Evolutionary conservation across 1,140 invertebrate genomes (phyloP), one percentile per base, ranked within the genome.

Genomic region (Lethrus apterus): DNA sequence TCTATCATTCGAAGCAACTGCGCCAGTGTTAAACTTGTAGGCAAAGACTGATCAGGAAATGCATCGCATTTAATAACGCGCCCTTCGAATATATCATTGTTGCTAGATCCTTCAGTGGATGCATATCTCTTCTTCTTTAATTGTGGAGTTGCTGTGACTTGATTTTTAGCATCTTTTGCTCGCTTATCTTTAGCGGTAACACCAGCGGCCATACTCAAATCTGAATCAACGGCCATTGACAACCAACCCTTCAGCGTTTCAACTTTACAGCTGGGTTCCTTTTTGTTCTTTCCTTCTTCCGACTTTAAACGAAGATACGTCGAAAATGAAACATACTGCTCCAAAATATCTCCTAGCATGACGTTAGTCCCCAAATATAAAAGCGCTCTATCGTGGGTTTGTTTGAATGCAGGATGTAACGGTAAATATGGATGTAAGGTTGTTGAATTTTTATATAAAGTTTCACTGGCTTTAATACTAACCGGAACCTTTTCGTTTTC

Each of bases 401-500:
- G 68, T 31, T 62, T 64, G 48, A 59, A 64, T 9, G 59, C 62
- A n/a, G 62, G 64, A 52, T 61, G 63, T 17, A 58, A 43, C 11
- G 62, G 60, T 21, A 58, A 44, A 40, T 57, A 61, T 8, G 68
- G 67, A 68, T 70, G 69, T 7, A 64, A 63, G 51, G 70, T 64
- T 26, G 65, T 57, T 38, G 50, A 41, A 57, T 53, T 58, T 48
- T 63, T 60, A 46, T 64, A 61, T 4, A 65, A 35, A 7, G 66
- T 56, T 62, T 70, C 68, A 36, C 61, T 58, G 1, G 60, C 60
- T 45, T 61, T 60, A 11, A 67, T 60, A 47, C 56, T 63, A 17
- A 90, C 81, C 7, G 80, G 71, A 26, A 88, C 78, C 54, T 86
- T 88, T 65, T 93, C 89, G 61, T 84, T 86, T 58, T 92, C 88